Evolutionary conservation across 2,888 invertebrate species (phyloP).

Genomic region (Nomada ruficornis): DNA sequence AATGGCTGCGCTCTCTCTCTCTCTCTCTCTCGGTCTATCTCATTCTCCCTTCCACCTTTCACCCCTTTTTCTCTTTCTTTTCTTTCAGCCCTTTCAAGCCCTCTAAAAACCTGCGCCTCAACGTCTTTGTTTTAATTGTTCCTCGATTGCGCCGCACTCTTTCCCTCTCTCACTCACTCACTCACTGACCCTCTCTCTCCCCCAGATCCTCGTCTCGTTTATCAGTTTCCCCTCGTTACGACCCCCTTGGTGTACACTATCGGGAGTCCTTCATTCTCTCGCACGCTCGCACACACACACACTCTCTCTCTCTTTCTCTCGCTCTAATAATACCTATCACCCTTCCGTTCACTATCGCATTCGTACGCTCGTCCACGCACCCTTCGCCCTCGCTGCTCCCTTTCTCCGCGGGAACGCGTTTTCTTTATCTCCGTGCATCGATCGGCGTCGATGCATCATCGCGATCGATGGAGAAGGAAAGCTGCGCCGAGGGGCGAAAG

Average conservation of each 20-base stretch:
- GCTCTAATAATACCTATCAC: conserved; percentile 12
- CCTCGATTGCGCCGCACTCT: neutral
- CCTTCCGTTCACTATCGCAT: conserved; percentile 7
- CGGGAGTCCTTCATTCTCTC: conserved; percentile 8
- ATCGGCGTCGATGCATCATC: neutral
- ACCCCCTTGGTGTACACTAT: conserved; percentile 3
- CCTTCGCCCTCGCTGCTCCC: conserved; percentile 16
- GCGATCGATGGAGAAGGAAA: neutral
- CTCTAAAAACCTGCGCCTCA: conserved; percentile 18
- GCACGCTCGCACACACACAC: no score
- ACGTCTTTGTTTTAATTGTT: conserved; percentile 13
- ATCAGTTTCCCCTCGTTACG: neutral
- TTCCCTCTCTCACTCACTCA: conserved; percentile 21
- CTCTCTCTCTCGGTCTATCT: conserved; percentile 24
- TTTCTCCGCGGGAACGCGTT: conserved; percentile 1
- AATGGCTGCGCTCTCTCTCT: conserved; percentile 79
- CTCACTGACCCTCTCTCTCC: conserved; percentile 20
- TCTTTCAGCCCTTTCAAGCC: conserved; percentile 13
- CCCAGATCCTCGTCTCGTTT: neutral
- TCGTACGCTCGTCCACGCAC: conserved; percentile 16
- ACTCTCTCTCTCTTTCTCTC: neutral
- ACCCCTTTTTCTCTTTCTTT: neutral
- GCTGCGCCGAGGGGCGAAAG: neutral
- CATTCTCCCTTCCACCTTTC: neutral
- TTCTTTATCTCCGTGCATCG: conserved; percentile 3